Conservation (phyloP, 2,797 vertebrate genomes). For the Lemur catta region DNA sequence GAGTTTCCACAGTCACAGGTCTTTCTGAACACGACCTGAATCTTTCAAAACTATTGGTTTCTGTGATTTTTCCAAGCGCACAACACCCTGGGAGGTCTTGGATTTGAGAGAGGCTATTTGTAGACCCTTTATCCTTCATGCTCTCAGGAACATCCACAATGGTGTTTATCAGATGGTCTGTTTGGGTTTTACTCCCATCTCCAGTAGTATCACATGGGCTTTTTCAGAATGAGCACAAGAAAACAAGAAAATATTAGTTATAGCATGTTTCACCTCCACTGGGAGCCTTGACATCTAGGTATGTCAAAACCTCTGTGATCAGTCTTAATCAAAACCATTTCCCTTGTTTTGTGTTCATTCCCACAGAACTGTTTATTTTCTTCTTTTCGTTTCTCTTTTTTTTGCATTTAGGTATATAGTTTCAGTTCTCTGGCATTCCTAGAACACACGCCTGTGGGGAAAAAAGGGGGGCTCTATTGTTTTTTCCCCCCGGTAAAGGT, state of each 20-base stretch:
- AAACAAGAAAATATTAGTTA: neutral
- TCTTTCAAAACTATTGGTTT: neutral
- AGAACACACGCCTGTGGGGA: neutral
- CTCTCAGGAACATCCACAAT: fast-evolving
- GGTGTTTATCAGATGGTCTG: neutral
- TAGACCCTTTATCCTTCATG: neutral
- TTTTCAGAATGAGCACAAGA: neutral
- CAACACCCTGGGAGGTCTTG: neutral
- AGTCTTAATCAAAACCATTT: neutral
- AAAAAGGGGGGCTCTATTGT: neutral
- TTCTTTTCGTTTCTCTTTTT: neutral
- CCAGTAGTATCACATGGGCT: neutral
- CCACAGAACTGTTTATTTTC: neutral
- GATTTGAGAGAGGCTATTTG: neutral
- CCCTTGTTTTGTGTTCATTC: neutral
- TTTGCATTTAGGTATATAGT: neutral
- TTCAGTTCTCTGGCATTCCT: neutral
- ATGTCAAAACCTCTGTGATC: neutral
- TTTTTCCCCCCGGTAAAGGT: neutral
- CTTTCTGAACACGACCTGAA: neutral
- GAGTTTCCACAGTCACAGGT: neutral
- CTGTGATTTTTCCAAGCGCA: neutral
- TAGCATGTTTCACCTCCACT: fast-evolving
- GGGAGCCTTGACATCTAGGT: neutral
- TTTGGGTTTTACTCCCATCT: neutral